Evolutionary conservation across 2,888 invertebrate genomes (phyloP), one percentile per base, ranked within the genome.

Genomic region (Pollenia griseotomentosa): DNA sequence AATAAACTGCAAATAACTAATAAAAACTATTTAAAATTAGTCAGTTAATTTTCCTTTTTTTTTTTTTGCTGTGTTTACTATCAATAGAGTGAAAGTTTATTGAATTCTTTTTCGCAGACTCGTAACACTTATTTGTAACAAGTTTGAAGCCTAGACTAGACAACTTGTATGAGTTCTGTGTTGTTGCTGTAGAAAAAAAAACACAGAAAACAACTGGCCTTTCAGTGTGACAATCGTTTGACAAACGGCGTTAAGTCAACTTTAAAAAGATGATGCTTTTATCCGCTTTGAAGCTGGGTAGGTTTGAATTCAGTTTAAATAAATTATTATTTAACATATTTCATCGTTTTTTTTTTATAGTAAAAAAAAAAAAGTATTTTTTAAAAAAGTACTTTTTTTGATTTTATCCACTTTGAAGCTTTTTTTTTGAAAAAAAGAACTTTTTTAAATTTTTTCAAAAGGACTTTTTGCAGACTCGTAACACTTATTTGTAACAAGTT

Each of bases 271-370:
- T 93, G 93, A 93, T 93, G 93, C 92, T 93, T 86, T 90, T 93
- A 90, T 93, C 93, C 89, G 93, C 93, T 87, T 90, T 93, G 88
- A 93, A 93, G 92, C 91, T 93, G 92, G 93, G 93, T 93, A 93
- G 89, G 92, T 90, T 87, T 73, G 44, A 51, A 65, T 48, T 73
- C 16, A 51, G 59, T 48, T 40, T 19, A 46, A 23, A 57, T 23
- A 12, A 57, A 44, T n/a, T 44, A 16, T n/a, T n/a, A 16, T 63
- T 10, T 44, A 3, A 11, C 11, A 10, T 66, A 14, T 66, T 44
- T 48, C 12, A 0, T 19, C 19, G 19, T 19, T 19, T 19, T 19
- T 19, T 19, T 19, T 19, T 19, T 19, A 1, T 1, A 19, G 19
- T n/a, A n/a, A n/a, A n/a, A n/a, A n/a, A n/a, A n/a, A n/a, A n/a